These are phyloP conservation scores for Cerastis leucographa DNA, from an alignment of 2,888 invertebrate genomes.

Conservation along the genomic window DNA sequence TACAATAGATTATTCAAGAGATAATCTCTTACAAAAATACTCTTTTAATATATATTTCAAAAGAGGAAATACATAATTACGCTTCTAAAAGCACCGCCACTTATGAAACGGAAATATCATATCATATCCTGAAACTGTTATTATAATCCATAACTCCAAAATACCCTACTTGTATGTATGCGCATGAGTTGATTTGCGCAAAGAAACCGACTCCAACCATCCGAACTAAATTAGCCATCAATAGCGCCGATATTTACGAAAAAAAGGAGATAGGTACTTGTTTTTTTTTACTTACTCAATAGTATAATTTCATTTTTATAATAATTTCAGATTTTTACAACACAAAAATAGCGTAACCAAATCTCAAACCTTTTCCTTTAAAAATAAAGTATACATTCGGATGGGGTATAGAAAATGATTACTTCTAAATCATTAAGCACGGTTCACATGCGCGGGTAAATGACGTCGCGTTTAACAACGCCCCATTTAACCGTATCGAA, in stretches of 20 bases:
- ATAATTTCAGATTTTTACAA: constrained; percentile 45
- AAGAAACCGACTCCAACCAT: constrained; percentile 74
- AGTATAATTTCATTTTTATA: constrained; percentile 56
- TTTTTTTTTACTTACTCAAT: constrained; percentile 47
- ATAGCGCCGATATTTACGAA: constrained; percentile 71
- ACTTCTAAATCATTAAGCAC: constrained; percentile 88
- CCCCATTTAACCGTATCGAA: constrained; percentile 89
- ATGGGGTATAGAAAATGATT: constrained; percentile 49
- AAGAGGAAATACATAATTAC: constrained; percentile 81
- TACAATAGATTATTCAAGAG: constrained; percentile 24
- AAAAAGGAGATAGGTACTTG: constrained; percentile 58
- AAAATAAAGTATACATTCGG: constrained; percentile 42
- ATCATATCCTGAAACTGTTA: constrained; percentile 84
- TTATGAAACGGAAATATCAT: constrained; percentile 85
- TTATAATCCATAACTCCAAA: constrained; percentile 75
- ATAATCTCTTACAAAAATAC: constrained; percentile 23
- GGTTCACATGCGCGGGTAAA: constrained; percentile 85
- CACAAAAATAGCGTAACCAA: not conserved
- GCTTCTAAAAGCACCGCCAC: constrained; percentile 76
- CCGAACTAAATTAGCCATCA: constrained; percentile 70
- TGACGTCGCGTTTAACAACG: constrained; percentile 83
- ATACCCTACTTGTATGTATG: constrained; percentile 79
- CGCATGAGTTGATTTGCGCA: constrained; percentile 85
- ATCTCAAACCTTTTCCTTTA: not conserved
- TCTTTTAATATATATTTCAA: constrained; percentile 38